These are phyloP conservation scores for Zaprionus ghesquierei DNA, from an alignment of 1,140 invertebrate genomes.

Conservation along the genomic window DNA sequence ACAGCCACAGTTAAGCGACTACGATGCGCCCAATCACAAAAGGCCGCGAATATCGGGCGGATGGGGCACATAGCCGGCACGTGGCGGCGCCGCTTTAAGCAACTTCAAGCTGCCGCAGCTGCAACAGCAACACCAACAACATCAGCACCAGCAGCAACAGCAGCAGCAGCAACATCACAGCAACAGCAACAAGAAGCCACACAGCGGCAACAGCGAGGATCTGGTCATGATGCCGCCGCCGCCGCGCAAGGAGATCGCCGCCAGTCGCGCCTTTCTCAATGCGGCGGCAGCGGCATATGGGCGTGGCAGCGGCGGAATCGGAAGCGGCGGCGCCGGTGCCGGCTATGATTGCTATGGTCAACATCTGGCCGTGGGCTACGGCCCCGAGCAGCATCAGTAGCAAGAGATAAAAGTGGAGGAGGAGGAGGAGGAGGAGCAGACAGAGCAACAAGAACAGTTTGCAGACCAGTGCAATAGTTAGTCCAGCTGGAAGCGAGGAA, in stretches of 20 bases:
- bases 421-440: conserved; percentile 7
- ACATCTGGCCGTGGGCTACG: conserved; percentile 60
- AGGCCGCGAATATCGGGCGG: conserved; percentile 91
- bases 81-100: conserved; percentile 58
- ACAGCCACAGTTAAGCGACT: conserved; percentile 86
- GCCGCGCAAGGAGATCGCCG: conserved; percentile 54
- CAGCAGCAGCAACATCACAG: conserved; percentile 18
- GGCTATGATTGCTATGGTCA: conserved; percentile 65
- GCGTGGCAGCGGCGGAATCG: conserved; percentile 24
- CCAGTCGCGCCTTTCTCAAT: conserved; percentile 35
- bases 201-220: conserved; percentile 35
- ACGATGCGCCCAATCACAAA: conserved; percentile 92
- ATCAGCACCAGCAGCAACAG: conserved; percentile 30
- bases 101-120: conserved; percentile 52
- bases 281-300: conserved; percentile 21
- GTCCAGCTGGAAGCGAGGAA: conserved; percentile 34
- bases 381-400: conserved; percentile 45
- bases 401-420: conserved; percentile 16
- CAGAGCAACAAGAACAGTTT: conserved; percentile 36
- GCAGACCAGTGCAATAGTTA: conserved; percentile 70
- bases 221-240: conserved; percentile 73
- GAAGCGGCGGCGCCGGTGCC: not conserved
- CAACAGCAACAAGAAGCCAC: conserved; percentile 41
- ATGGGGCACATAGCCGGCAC: conserved; percentile 90
- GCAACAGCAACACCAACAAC: conserved; percentile 38